Percentiles rank a stretch among this genome's conserved stretches.
Evolutionary conservation across 1,140 invertebrate genomes (phyloP).

Genomic region (Zelostemma sp.): DNA sequence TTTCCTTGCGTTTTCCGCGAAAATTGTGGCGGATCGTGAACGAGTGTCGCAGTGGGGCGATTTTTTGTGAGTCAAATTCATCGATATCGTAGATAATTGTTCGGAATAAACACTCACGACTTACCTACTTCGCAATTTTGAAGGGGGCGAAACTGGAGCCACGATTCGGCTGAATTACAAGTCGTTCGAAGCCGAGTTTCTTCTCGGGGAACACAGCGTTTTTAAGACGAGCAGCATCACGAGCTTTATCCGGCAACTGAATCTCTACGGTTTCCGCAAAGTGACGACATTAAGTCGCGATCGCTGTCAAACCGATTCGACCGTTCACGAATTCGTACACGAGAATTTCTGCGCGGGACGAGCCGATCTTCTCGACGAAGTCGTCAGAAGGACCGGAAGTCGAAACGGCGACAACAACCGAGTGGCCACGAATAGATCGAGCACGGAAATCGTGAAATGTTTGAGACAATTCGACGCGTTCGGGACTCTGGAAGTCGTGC

Average conservation of each 20-base stretch:
- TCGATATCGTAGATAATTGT: too few relatives aligned
- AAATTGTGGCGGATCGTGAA: constrained; percentile 75
- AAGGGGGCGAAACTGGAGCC: constrained; percentile 70
- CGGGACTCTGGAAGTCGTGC: constrained; percentile 7
- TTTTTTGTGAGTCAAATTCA: too few relatives aligned
- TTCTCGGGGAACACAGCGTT: constrained; percentile 69
- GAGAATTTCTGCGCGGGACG: constrained; percentile 71
- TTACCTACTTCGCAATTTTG: too few relatives aligned
- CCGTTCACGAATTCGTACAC: constrained; percentile 74
- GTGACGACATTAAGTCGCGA: constrained; percentile 74
- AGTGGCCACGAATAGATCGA: background rate
- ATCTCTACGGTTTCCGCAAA: constrained; percentile 76
- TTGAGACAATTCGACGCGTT: background rate
- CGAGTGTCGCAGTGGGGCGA: constrained; percentile 69
- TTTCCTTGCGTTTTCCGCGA: constrained; percentile 74
- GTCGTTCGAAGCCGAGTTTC: constrained; percentile 70
- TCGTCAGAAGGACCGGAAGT: constrained; percentile 66
- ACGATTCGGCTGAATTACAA: constrained; percentile 74
- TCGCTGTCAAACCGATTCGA: constrained; percentile 68
- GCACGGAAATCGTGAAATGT: constrained; percentile 9
- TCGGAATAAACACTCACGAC: too few relatives aligned
- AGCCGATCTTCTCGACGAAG: constrained; percentile 70
- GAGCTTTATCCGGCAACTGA: constrained; percentile 75
- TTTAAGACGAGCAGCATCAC: constrained; percentile 76
- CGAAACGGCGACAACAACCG: background rate